A percentile compares a stretch with the other conserved stretches of the same genome.
Conservation (phyloP, 1,140 invertebrate species). For the Amphibalanus amphitrite region DNA sequence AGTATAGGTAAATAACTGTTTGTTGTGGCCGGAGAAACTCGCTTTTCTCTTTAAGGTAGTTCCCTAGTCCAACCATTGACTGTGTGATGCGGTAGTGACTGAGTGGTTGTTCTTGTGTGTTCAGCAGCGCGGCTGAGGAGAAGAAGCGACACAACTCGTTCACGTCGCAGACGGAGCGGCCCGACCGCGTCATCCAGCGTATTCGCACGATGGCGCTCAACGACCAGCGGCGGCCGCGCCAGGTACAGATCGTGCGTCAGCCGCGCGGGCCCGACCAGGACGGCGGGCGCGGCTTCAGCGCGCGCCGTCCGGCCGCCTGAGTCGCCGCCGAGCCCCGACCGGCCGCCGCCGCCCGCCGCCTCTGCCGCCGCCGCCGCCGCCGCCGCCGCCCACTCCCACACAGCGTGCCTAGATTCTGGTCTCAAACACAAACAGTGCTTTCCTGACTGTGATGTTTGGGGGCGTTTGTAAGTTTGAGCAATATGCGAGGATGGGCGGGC, state of each 20-base stretch:
- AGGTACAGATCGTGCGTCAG: neutral
- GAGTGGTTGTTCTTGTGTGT: neutral
- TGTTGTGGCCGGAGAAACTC: no score
- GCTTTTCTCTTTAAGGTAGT: no score
- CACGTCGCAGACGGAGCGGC: neutral
- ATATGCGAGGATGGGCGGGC: neutral
- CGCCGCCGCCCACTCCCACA: neutral
- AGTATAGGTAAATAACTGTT: no score
- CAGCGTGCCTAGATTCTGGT: conserved; percentile 1
- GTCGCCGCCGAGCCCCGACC: neutral
- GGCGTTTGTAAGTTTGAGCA: conserved; percentile 1
- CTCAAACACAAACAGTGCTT: conserved; percentile 3
- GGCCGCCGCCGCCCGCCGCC: neutral
- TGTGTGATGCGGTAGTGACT: no score
- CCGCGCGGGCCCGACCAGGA: neutral
- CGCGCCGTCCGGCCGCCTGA: neutral
- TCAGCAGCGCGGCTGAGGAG: neutral
- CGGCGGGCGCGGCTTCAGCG: neutral
- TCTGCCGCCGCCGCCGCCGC: neutral
- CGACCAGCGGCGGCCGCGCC: neutral
- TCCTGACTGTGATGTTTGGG: neutral
- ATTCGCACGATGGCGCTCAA: neutral
- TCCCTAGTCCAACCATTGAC: no score
- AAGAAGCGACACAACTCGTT: neutral
- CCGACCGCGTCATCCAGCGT: neutral